phyloP scores from a whole-genome alignment of 1,140 invertebrate genomes.

The Ylistrum balloti region DNA sequence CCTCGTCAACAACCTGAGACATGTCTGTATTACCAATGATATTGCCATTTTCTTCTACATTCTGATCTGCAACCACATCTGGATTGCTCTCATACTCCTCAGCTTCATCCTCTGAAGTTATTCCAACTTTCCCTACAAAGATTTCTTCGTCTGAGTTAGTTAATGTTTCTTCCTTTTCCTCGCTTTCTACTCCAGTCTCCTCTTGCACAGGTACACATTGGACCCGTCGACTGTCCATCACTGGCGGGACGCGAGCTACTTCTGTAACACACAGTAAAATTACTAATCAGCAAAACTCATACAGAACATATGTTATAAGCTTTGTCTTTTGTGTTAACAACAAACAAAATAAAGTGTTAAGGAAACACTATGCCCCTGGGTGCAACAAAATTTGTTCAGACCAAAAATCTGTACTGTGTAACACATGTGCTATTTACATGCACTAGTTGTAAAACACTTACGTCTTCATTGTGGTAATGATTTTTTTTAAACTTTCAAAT shows the following conservation, averaged over 20 bases:
- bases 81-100: conserved; percentile 57
- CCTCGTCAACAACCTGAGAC: conserved; percentile 31
- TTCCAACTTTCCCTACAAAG: background rate
- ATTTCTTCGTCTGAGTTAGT: conserved; percentile 48
- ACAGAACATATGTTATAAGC: too few relatives aligned
- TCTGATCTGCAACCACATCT: conserved; percentile 43
- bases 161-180: conserved; percentile 50
- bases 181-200: background rate
- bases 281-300: too few relatives aligned
- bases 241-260: conserved; percentile 59
- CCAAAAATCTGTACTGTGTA: too few relatives aligned
- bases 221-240: conserved; percentile 57
- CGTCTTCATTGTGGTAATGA: too few relatives aligned
- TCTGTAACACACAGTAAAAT: background rate
- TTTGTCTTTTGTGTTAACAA: background rate
- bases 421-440: background rate
- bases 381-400: too few relatives aligned
- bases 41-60: conserved; percentile 51
- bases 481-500: too few relatives aligned
- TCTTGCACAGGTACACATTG: background rate
- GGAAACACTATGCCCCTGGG: too few relatives aligned
- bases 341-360: too few relatives aligned
- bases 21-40: conserved; percentile 44
- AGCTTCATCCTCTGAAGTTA: conserved; percentile 53
- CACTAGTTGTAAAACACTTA: background rate